These are phyloP conservation scores for Tetranychus truncatus DNA, from an alignment of 2,888 invertebrate species.

Conservation along the genomic window DNA sequence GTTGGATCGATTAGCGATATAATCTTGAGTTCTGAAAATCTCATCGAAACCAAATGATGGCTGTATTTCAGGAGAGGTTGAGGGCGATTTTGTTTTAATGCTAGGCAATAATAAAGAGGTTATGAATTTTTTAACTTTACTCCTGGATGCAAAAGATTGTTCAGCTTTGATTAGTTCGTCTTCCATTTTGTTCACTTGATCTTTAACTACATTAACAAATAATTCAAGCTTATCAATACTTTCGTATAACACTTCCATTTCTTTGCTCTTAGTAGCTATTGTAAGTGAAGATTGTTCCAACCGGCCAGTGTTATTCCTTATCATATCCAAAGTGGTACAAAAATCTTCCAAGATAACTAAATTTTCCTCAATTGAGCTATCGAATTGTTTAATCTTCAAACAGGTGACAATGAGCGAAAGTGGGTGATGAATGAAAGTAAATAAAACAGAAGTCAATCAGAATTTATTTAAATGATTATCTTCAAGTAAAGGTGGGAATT, in stretches of 20 bases:
- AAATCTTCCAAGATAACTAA: constrained; percentile 23
- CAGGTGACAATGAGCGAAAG: neutral
- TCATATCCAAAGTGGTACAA: constrained; percentile 20
- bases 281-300: constrained; percentile 16
- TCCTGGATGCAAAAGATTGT: constrained; percentile 13
- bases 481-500: neutral
- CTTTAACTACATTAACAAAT: constrained; percentile 17
- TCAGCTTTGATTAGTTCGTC: constrained; percentile 21
- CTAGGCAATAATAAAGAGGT: constrained; percentile 6
- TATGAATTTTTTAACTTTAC: constrained; percentile 16
- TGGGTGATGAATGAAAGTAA: too few relatives aligned
- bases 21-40: constrained; percentile 20
- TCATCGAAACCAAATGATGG: constrained; percentile 12
- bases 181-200: constrained; percentile 19
- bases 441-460: too few relatives aligned
- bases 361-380: constrained; percentile 21
- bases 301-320: constrained; percentile 17
- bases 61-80: neutral
- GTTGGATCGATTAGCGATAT: constrained; percentile 6
- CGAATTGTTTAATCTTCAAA: constrained; percentile 16
- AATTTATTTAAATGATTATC: too few relatives aligned
- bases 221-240: constrained; percentile 20
- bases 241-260: constrained; percentile 13
- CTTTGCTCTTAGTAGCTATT: constrained; percentile 1
- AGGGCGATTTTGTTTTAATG: constrained; percentile 12